phyloP scores from a whole-genome alignment of 2,113 vertebrate species.

The Pavo muticus region DNA sequence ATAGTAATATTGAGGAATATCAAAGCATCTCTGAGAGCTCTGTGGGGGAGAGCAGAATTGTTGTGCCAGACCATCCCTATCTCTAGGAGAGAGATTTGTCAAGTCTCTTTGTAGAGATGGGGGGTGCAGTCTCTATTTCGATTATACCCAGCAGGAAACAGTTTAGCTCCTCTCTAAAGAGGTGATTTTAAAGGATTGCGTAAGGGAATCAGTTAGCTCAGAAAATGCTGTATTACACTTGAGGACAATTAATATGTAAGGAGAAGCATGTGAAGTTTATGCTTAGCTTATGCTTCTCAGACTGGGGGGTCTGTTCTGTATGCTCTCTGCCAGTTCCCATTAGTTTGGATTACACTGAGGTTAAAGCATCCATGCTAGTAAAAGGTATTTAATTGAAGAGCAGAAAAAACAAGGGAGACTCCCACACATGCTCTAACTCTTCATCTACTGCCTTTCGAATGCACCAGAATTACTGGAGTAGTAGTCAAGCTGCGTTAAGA shows the following conservation, averaged over 20 bases:
- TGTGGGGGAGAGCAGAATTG: background rate
- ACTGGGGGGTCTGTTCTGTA: background rate
- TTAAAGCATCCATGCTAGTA: background rate
- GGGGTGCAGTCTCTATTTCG: background rate
- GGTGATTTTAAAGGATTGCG: slow-evolving; percentile 8
- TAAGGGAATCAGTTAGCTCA: slow-evolving; percentile 10
- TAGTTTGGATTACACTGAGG: slow-evolving; percentile 28
- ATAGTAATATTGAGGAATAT: slow-evolving; percentile 1
- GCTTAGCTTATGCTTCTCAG: slow-evolving; percentile 3
- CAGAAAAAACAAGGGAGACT: background rate
- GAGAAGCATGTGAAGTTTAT: background rate
- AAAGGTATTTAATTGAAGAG: slow-evolving; percentile 20
- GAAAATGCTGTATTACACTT: background rate
- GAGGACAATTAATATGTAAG: slow-evolving; percentile 44
- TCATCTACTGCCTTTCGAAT: background rate
- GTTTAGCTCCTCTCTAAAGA: slow-evolving; percentile 23
- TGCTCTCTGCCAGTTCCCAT: slow-evolving; percentile 24
- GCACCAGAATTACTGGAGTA: background rate
- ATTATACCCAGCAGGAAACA: slow-evolving; percentile 53
- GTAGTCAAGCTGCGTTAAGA: background rate
- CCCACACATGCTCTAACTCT: background rate
- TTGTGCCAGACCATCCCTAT: background rate
- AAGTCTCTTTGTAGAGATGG: slow-evolving; percentile 28
- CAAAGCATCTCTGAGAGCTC: slow-evolving; percentile 10
- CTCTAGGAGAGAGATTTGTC: background rate